Evolutionary conservation across 2,113 vertebrate genomes (phyloP), one percentile per base, ranked within the genome.

Genomic region (Hippocampus guttulatus): DNA sequence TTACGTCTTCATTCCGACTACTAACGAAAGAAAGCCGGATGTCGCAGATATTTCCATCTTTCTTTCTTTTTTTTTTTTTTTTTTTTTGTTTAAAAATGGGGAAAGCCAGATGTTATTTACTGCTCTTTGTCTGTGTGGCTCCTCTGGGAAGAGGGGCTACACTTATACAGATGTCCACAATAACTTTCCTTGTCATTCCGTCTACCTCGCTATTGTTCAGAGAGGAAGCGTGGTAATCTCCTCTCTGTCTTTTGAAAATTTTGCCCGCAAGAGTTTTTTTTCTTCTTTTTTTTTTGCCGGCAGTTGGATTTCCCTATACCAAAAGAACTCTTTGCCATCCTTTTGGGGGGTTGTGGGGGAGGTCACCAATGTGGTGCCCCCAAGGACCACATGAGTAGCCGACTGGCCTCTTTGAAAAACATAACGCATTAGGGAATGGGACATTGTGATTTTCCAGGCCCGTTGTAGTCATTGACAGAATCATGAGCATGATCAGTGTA

Each of bases 51-150:
- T 84, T 84, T 82, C 77, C 82, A 75, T 77, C 68, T 72, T 82
- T 79, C 81, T 81, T 81, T 83, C 10, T 63, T 9, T 2, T 10
- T 8, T 27, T 23, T 3, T 65, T 23, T n/a, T n/a, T n/a, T n/a
- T 41, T 7, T 25, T 6, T 51, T 18, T 49, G 8, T n/a, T 2
- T 2, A 10, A 8, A 11, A 23, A 1, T 23, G 40, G n/a, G 15
- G 23, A 23, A 3, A 65, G n/a, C 23, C 90, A 91, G 90, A 89
- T 91, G 90, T 89, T 88, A 86, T 88, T 88, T 87, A 88, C 89
- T 90, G 85, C 87, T 88, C 86, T 90, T 89, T 91, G 85, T 89
- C 87, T 77, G 54, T 77, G 54, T 83, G 73, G 77, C 75, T 84
- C 89, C 84, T 84, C 64, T 0, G 83, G 85, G 83, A 49, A 88